Evolutionary conservation across 2,888 invertebrate species (phyloP).

Genomic region (Eupithecia dodoneata): DNA sequence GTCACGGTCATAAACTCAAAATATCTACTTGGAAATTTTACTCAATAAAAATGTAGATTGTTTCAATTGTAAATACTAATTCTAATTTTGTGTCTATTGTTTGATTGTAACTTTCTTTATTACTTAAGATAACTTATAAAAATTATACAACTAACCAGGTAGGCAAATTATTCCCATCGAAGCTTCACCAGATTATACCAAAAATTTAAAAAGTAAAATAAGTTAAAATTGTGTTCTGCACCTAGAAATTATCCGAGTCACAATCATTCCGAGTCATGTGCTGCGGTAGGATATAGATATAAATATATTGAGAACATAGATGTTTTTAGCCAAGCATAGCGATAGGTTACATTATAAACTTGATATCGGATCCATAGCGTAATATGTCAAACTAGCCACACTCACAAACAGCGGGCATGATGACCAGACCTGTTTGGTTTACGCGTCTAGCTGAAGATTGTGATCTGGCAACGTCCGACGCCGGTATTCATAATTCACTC

Average conservation of each 20-base stretch:
- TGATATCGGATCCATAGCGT: slow-evolving; percentile 29
- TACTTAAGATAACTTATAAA: too few species aligned
- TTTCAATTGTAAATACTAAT: too few species aligned
- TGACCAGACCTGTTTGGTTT: slow-evolving; percentile 74
- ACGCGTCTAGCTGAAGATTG: slow-evolving; percentile 66
- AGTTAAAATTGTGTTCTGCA: background rate
- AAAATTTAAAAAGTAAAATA: too few species aligned
- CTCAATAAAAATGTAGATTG: slow-evolving; percentile 1
- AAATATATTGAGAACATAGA: background rate
- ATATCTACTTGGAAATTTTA: background rate
- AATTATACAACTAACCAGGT: too few species aligned
- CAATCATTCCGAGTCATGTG: background rate
- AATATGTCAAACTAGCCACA: slow-evolving; percentile 59
- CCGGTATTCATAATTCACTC: slow-evolving; percentile 77
- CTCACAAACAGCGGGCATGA: slow-evolving; percentile 60
- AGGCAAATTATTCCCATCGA: too few species aligned
- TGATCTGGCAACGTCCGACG: slow-evolving; percentile 73
- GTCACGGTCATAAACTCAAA: slow-evolving; percentile 20
- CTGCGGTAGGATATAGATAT: background rate
- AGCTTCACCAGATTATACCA: too few species aligned
- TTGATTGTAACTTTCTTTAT: too few species aligned
- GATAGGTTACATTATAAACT: background rate
- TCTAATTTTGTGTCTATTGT: too few species aligned
- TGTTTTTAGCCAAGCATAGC: background rate
- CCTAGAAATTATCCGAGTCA: background rate